Conservation (phyloP, 2,113 vertebrate genomes). For the Lamprologus ornatipinnis region DNA sequence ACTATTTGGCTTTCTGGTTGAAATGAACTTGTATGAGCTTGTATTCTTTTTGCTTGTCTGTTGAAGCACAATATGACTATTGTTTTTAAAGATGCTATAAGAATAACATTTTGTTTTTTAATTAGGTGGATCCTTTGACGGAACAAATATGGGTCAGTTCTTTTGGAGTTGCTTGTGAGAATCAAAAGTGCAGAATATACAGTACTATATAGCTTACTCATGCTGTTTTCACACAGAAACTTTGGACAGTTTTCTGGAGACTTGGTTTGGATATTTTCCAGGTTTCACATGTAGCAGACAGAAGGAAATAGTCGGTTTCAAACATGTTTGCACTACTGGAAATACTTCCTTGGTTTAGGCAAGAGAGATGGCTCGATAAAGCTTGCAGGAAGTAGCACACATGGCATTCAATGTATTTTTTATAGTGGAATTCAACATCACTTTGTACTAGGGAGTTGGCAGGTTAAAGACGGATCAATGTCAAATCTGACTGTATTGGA, state of each 20-base stretch:
- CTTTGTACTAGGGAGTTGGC: background rate
- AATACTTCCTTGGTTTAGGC: background rate
- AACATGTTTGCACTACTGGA: background rate
- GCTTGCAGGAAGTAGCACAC: background rate
- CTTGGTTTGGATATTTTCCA: background rate
- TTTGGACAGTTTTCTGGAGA: background rate
- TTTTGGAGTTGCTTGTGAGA: background rate
- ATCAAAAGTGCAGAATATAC: background rate
- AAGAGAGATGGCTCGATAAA: background rate
- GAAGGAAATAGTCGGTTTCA: background rate
- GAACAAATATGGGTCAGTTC: background rate
- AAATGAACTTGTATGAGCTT: background rate
- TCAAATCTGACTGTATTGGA: background rate
- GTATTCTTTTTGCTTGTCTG: background rate
- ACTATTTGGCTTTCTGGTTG: background rate
- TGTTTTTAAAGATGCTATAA: background rate
- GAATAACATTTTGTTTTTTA: background rate
- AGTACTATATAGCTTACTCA: background rate
- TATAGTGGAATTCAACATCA: background rate
- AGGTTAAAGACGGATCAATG: background rate
- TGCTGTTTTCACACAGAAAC: background rate
- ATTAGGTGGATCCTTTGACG: background rate
- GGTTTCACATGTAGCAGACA: background rate
- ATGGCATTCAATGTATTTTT: background rate
- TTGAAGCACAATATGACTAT: background rate